phyloP scores from a whole-genome alignment of 2,797 vertebrate species.

The Macrochelys suwanniensis region DNA sequence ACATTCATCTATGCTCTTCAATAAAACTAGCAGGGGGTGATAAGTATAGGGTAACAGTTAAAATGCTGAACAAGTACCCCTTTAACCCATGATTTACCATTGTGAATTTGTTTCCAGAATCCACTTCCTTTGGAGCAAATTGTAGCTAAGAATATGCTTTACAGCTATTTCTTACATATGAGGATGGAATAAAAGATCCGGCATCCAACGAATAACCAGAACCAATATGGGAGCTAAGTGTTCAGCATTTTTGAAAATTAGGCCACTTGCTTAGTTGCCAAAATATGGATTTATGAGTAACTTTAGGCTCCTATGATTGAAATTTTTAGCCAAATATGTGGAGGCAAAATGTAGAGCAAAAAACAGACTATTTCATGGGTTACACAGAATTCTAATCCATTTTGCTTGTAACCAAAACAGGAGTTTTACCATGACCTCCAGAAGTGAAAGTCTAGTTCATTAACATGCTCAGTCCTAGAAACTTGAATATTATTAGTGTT shows the following conservation, averaged over 20 bases:
- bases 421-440: neutral
- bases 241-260: neutral
- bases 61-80: neutral
- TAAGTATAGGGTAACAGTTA: slow-evolving; percentile 22
- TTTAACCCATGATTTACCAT: slow-evolving; percentile 42
- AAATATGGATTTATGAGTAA: neutral
- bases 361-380: neutral
- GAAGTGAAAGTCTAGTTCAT: neutral
- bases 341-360: neutral
- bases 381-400: neutral
- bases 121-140: slow-evolving; percentile 23
- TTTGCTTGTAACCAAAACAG: neutral
- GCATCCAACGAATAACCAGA: neutral
- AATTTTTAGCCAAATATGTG: no score
- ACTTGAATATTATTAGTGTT: neutral
- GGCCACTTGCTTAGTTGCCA: neutral
- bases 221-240: neutral
- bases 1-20: neutral
- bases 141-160: slow-evolving; percentile 2
- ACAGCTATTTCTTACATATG: slow-evolving; percentile 3
- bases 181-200: neutral
- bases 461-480: neutral
- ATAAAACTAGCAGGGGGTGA: fast-evolving
- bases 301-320: neutral
- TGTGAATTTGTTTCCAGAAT: slow-evolving; percentile 27